phyloP scores from a whole-genome alignment of 2,888 invertebrate species.

The Brenthis hecate region DNA sequence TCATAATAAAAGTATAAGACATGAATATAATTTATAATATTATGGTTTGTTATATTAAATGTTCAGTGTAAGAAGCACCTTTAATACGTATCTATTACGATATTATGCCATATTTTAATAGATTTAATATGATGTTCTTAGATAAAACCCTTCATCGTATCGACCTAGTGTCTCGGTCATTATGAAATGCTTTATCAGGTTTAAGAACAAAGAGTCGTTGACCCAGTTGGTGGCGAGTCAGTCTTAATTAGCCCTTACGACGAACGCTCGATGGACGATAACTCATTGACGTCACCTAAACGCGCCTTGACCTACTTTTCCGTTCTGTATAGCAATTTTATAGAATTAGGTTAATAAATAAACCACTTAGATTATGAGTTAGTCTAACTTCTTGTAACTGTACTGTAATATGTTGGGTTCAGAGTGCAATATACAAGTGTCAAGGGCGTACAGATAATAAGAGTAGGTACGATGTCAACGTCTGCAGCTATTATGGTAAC shows the following conservation, averaged over 20 bases:
- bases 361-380: constrained; percentile 34
- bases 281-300: constrained; percentile 58
- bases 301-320: constrained; percentile 65
- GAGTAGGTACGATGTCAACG: constrained; percentile 32
- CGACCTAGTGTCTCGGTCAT: constrained; percentile 27
- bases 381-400: constrained; percentile 26
- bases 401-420: constrained; percentile 37
- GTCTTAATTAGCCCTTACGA: constrained; percentile 62
- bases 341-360: constrained; percentile 52
- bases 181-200: constrained; percentile 52
- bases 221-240: constrained; percentile 60
- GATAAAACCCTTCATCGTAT: constrained; percentile 2
- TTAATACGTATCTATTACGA: background rate
- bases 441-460: constrained; percentile 35
- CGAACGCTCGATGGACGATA: constrained; percentile 51
- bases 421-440: constrained; percentile 38
- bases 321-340: constrained; percentile 47
- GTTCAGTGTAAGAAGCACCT: background rate
- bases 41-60: background rate
- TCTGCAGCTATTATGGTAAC: constrained; percentile 31
- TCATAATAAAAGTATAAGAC: constrained; percentile 3
- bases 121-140: background rate
- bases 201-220: constrained; percentile 70
- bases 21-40: background rate
- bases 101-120: background rate